Conservation (phyloP, 2,113 vertebrate genomes). For the Rhabdornis inornatus region DNA sequence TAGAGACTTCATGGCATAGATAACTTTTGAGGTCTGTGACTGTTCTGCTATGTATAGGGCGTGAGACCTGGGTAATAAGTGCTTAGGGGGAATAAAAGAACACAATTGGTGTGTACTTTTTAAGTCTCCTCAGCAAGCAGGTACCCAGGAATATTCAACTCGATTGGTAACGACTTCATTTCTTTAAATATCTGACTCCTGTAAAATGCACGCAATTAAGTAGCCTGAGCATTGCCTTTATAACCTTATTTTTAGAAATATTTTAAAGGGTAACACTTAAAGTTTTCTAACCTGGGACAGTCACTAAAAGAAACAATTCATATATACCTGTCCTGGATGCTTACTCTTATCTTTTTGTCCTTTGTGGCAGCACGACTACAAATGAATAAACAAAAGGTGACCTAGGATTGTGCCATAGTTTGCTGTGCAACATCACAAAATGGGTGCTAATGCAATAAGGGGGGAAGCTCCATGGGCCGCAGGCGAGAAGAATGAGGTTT, state of each 20-base stretch:
- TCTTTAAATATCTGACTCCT: neutral
- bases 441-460: neutral
- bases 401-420: neutral
- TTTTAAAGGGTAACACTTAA: neutral
- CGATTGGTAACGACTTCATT: neutral
- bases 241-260: neutral
- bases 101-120: neutral
- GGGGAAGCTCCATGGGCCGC: neutral
- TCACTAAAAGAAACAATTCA: neutral
- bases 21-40: neutral
- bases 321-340: neutral
- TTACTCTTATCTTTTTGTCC: neutral
- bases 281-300: neutral
- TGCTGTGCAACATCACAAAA: neutral
- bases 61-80: neutral
- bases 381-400: neutral
- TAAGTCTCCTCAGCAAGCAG: neutral
- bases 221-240: neutral
- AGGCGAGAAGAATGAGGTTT: neutral
- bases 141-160: neutral
- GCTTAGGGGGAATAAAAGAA: fast-evolving
- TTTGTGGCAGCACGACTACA: neutral
- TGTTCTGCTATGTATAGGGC: neutral
- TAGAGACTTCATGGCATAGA: neutral
- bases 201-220: neutral